Evolutionary conservation across 2,113 vertebrate genomes (phyloP).

Genomic region (Crotalus horridus): DNA sequence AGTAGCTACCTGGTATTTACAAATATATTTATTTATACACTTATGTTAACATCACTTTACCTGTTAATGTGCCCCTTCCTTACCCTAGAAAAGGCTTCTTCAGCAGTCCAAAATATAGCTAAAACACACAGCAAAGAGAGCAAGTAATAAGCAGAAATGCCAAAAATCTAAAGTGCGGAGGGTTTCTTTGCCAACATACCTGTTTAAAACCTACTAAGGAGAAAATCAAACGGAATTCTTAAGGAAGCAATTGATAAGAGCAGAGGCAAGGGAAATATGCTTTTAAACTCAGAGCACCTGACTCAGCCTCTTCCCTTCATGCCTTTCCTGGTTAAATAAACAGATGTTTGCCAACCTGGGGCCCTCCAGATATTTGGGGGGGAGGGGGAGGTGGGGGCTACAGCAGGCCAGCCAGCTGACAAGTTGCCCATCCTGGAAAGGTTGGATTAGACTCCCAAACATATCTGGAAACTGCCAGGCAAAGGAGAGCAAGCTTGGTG

Average conservation of each 20-base stretch:
- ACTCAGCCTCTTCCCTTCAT: not conserved
- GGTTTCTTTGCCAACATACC: not conserved
- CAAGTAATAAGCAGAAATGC: not conserved
- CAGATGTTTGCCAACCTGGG: not conserved
- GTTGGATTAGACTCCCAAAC: not conserved
- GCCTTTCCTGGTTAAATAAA: not conserved
- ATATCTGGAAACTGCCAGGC: not conserved
- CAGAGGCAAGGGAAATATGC: not conserved
- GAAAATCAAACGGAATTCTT: not conserved
- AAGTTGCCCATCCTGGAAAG: not conserved
- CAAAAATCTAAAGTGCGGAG: not conserved
- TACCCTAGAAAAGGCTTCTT: not conserved
- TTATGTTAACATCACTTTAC: not conserved
- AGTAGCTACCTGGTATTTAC: not conserved
- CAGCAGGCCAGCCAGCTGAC: not conserved
- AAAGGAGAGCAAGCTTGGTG: not conserved
- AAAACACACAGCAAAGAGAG: not conserved
- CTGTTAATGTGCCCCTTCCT: not conserved
- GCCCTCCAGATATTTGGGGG: not conserved
- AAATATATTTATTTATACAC: not conserved
- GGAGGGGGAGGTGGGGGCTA: not conserved
- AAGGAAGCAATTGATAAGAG: not conserved
- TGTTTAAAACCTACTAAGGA: not conserved
- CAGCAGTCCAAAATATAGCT: not conserved
- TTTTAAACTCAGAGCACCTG: not conserved